Percentiles rank a stretch among this genome's conserved stretches.
phyloP scores from a whole-genome alignment of 2,113 vertebrate genomes.

The Nothobranchius furzeri region DNA sequence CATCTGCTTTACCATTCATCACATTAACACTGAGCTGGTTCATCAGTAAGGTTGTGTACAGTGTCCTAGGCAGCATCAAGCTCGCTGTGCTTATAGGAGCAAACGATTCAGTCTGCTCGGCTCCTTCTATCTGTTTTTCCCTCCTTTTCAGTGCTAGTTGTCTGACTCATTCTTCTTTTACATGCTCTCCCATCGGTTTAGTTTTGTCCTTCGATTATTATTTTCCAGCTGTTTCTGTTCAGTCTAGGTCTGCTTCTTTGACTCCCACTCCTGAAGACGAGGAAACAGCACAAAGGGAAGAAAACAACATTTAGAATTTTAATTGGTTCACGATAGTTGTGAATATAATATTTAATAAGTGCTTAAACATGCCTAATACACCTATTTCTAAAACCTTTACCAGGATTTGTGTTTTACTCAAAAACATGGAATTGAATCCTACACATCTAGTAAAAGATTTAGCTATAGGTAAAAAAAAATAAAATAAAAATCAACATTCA shows the following conservation, averaged over 20 bases:
- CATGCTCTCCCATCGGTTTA: constrained; percentile 18
- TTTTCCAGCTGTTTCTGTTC: not conserved
- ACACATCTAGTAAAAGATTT: no score
- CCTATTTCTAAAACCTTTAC: no score
- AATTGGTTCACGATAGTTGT: no score
- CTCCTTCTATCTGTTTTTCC: not conserved
- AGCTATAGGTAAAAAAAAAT: no score
- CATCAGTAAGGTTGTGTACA: constrained; percentile 50
- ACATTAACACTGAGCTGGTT: constrained; percentile 45
- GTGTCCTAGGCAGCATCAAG: constrained; percentile 25
- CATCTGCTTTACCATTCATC: constrained; percentile 19
- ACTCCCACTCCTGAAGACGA: constrained; percentile 89
- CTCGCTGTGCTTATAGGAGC: constrained; percentile 14
- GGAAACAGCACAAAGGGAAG: constrained; percentile 26
- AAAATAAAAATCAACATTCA: no score
- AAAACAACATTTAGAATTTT: not conserved
- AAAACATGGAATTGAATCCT: no score
- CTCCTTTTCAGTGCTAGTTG: constrained; percentile 27
- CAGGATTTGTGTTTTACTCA: no score
- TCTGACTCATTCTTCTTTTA: constrained; percentile 21
- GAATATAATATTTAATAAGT: no score
- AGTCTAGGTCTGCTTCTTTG: constrained; percentile 86
- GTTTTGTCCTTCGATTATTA: constrained; percentile 12
- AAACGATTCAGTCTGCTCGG: constrained; percentile 7
- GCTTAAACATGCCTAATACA: no score